Evolutionary conservation across 2,113 vertebrate species (phyloP).

Genomic region (Epinephelus lanceolatus): DNA sequence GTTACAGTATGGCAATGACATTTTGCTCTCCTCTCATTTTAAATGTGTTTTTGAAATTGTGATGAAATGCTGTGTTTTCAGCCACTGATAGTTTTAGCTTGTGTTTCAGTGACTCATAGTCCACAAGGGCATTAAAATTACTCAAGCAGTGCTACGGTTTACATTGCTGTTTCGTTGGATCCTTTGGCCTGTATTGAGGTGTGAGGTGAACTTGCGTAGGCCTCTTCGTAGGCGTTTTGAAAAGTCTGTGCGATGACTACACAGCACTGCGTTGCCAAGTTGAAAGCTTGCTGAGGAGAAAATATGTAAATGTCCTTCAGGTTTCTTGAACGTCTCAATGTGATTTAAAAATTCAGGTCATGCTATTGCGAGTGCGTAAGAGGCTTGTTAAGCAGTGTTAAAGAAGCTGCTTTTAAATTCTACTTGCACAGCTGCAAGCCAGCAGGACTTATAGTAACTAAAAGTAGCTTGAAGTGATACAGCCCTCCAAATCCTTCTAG

Average conservation of each 20-base stretch:
- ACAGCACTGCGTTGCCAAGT: constrained; percentile 8
- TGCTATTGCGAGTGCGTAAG: constrained; percentile 9
- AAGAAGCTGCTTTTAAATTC: constrained; percentile 24
- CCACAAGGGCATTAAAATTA: constrained; percentile 16
- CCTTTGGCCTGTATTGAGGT: constrained; percentile 17
- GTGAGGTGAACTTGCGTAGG: constrained; percentile 47
- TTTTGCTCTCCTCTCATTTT: not conserved
- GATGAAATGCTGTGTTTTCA: constrained; percentile 17
- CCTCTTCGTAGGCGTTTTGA: constrained; percentile 27
- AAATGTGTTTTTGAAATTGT: constrained; percentile 15
- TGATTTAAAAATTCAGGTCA: constrained; percentile 34
- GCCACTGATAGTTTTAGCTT: not conserved
- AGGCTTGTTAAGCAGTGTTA: constrained; percentile 23
- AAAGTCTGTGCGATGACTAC: constrained; percentile 32
- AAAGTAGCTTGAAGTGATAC: constrained; percentile 12
- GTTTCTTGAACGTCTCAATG: constrained; percentile 18
- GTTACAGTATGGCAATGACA: not conserved
- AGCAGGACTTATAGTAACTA: constrained; percentile 2
- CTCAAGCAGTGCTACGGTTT: constrained; percentile 18
- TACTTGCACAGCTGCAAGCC: constrained; percentile 3
- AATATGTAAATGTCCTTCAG: constrained; percentile 20
- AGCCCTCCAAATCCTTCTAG: not conserved
- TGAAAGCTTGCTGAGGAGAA: constrained; percentile 21
- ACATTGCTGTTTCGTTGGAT: constrained; percentile 1
- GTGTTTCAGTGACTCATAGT: constrained; percentile 32